Percentiles rank a stretch among this genome's conserved stretches.
Evolutionary conservation across 1,140 invertebrate genomes (phyloP).

Genomic region (Potamilus streckersoni): DNA sequence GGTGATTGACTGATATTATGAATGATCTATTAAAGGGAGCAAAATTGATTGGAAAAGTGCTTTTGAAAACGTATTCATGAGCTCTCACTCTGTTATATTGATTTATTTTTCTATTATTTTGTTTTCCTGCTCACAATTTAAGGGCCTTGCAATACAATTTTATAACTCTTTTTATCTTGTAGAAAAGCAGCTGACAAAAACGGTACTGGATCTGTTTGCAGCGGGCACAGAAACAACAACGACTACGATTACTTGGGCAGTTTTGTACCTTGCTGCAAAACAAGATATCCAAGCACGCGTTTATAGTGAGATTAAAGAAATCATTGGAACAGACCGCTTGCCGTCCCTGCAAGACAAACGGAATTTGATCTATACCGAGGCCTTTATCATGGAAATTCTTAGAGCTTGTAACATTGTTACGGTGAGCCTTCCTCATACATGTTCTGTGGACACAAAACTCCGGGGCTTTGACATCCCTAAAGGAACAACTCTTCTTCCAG

Average conservation of each 20-base stretch:
- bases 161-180: slow-evolving; percentile 1
- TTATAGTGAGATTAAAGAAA: slow-evolving; percentile 85
- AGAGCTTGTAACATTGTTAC: slow-evolving; percentile 41
- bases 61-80: no score
- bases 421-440: slow-evolving; percentile 56
- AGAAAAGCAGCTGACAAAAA: slow-evolving; percentile 24
- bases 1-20: no score
- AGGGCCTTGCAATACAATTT: no score
- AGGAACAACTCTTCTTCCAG: slow-evolving; percentile 53
- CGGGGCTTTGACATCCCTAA: slow-evolving; percentile 57
- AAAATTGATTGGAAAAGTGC: no score
- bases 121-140: no score
- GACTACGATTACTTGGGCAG: slow-evolving; percentile 86
- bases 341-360: slow-evolving; percentile 16
- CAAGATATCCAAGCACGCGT: slow-evolving; percentile 81
- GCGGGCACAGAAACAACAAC: slow-evolving; percentile 92
- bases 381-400: slow-evolving; percentile 33
- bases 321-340: slow-evolving; percentile 12
- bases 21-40: no score
- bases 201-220: slow-evolving; percentile 80
- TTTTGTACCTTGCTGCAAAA: slow-evolving; percentile 83
- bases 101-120: no score
- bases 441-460: slow-evolving; percentile 40
- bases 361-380: slow-evolving; percentile 31
- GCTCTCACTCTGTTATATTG: no score